Evolutionary conservation across 2,888 invertebrate genomes (phyloP), one percentile per base, ranked within the genome.

Genomic region (Microdon myrmicae): DNA sequence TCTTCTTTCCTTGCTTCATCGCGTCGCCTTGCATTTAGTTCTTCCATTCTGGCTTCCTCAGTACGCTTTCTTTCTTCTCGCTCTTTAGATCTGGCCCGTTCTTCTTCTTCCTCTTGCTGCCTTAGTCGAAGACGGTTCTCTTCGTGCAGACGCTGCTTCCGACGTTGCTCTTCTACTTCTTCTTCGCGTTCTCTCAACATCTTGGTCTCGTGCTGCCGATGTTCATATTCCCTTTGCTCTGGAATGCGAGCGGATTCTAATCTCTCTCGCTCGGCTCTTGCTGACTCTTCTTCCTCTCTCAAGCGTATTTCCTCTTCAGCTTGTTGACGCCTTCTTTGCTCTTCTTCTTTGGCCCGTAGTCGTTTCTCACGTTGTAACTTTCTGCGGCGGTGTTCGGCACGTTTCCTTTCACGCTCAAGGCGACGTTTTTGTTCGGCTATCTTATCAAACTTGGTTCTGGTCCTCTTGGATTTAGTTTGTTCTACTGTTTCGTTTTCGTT

Each of bases 51-150:
- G n/a, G n/a, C n/a, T n/a, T n/a, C n/a, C 44, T 76, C 75, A 25
- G 75, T 68, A 1, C 68, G 69, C 28, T 68, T 13, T 1, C 72
- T 75, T 43, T 73, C 66, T 58, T 73, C 72, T 2, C 75, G 75
- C 34, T 70, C 68, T 5, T 71, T 70, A 12, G 70, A 68, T 14
- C 49, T 69, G 0, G 70, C 70, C 29, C 75, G 72, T 25, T 71
- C 72, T 12, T 69, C 71, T 29, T 67, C 70, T 25, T 72, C 75
- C 8, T 70, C 68, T 29, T 71, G 69, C 23, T 72, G 70, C 12
- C 68, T 67, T 26, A 72, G 69, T 4, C 70, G 69, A 10, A 69
- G 48, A 4, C 47, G 43, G 10, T 73, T 71, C 12, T 71, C 71
- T 0, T 58, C 67, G 1, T 56, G 64, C 4, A 68, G 69, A 17